Evolutionary conservation across 2,113 vertebrate genomes (phyloP).

Genomic region (Brevimyrus niger): DNA sequence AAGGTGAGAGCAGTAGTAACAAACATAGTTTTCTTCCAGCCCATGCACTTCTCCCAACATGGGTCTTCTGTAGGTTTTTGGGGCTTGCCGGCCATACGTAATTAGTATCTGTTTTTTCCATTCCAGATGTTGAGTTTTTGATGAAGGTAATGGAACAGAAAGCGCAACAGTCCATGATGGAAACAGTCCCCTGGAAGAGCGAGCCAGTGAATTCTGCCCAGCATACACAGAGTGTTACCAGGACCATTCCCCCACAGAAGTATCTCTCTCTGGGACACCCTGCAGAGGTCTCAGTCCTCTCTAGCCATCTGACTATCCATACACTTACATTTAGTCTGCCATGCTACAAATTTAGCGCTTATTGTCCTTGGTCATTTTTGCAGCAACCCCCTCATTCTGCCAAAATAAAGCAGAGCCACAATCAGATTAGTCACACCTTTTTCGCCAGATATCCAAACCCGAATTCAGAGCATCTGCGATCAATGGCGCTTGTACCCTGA

Average conservation of each 20-base stretch:
- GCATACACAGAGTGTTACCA: conserved; percentile 24
- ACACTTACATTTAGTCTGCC: background rate
- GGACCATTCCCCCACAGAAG: background rate
- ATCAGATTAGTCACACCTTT: conserved; percentile 2
- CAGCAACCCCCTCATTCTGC: background rate
- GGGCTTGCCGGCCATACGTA: conserved; percentile 28
- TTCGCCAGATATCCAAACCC: background rate
- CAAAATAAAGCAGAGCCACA: background rate
- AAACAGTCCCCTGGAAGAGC: conserved; percentile 1
- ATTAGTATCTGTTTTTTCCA: conserved; percentile 42
- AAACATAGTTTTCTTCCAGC: background rate
- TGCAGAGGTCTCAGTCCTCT: background rate
- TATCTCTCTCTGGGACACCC: background rate
- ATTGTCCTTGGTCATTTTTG: background rate
- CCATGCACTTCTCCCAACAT: conserved; percentile 10
- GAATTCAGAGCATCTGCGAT: background rate
- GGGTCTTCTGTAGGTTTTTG: conserved; percentile 15
- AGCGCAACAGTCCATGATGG: background rate
- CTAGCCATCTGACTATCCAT: background rate
- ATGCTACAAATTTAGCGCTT: background rate
- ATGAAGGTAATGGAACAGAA: conserved; percentile 25
- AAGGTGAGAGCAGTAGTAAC: background rate
- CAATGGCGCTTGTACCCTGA: background rate
- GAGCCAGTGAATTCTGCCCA: background rate
- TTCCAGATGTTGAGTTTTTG: conserved; percentile 41